These are phyloP conservation scores for Macropodus opercularis DNA, from an alignment of 2,797 vertebrate genomes.

Conservation along the genomic window DNA sequence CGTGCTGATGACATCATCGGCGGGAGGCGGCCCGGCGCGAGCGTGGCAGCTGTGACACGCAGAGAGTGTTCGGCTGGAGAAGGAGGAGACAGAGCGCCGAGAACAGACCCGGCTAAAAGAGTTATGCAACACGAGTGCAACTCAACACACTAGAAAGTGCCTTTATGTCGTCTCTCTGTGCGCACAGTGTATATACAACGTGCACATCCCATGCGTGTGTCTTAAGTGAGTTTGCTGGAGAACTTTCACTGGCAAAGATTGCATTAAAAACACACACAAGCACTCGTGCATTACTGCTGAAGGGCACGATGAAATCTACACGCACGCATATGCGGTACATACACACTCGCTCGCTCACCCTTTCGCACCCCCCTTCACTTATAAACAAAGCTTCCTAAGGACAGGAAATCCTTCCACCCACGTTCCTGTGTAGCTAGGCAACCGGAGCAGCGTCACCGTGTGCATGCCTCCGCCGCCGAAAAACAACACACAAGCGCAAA, in stretches of 20 bases:
- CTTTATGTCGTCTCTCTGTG: slow-evolving; percentile 26
- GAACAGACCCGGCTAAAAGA: slow-evolving; percentile 44
- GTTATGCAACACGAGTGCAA: slow-evolving; percentile 70
- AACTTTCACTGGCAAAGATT: slow-evolving; percentile 61
- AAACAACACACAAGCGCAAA: slow-evolving; percentile 41
- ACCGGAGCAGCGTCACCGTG: slow-evolving; percentile 76
- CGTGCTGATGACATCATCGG: slow-evolving; percentile 71
- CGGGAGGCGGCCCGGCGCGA: slow-evolving; percentile 44
- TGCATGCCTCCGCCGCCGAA: slow-evolving; percentile 65
- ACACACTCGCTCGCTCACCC: slow-evolving; percentile 10
- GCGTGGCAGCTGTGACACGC: slow-evolving; percentile 49
- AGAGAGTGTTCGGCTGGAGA: slow-evolving; percentile 48
- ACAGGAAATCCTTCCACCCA: slow-evolving; percentile 88
- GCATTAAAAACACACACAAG: slow-evolving; percentile 62
- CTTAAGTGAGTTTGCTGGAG: slow-evolving; percentile 58
- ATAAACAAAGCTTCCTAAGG: slow-evolving; percentile 82
- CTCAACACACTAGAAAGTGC: slow-evolving; percentile 51
- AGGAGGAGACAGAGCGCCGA: slow-evolving; percentile 47
- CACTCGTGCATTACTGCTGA: slow-evolving; percentile 53
- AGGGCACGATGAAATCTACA: slow-evolving; percentile 42
- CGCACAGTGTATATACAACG: slow-evolving; percentile 16
- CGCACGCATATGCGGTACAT: slow-evolving; percentile 32
- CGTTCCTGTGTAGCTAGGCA: slow-evolving; percentile 77
- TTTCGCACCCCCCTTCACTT: slow-evolving; percentile 24
- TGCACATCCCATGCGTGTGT: slow-evolving; percentile 31